These are phyloP conservation scores for Lycia hirtaria DNA, from an alignment of 2,888 invertebrate genomes.

Conservation along the genomic window DNA sequence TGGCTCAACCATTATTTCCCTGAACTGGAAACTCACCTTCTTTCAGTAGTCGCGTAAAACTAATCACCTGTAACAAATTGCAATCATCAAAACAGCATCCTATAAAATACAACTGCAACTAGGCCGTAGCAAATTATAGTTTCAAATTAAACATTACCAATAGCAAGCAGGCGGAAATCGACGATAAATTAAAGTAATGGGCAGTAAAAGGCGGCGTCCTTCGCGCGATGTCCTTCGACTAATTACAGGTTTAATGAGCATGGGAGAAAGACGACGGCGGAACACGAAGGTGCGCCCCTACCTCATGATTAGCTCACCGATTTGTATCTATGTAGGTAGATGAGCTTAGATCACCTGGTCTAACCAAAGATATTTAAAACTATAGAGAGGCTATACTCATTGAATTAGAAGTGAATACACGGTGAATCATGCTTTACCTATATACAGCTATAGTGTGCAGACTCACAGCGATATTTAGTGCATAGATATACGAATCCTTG, in stretches of 20 bases:
- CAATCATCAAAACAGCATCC: neutral
- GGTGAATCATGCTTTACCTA: too few relatives aligned
- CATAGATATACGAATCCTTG: too few relatives aligned
- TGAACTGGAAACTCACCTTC: too few relatives aligned
- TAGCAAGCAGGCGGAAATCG: constrained; percentile 29
- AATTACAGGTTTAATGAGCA: constrained; percentile 42
- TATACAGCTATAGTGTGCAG: too few relatives aligned
- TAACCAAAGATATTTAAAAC: too few relatives aligned
- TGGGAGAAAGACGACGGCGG: constrained; percentile 60
- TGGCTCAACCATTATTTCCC: too few relatives aligned
- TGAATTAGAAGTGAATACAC: too few relatives aligned
- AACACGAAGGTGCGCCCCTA: constrained; percentile 67
- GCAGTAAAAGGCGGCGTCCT: constrained; percentile 48
- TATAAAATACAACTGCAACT: neutral
- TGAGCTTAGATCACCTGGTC: neutral
- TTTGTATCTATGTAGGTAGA: constrained; percentile 3
- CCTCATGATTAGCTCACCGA: constrained; percentile 39
- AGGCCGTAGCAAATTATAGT: neutral
- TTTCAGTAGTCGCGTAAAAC: too few relatives aligned
- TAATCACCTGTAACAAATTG: neutral
- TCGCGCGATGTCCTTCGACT: constrained; percentile 53
- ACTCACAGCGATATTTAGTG: too few relatives aligned
- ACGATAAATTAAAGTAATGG: constrained; percentile 44
- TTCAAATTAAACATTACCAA: constrained; percentile 13
- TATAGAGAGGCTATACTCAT: too few relatives aligned